phyloP scores from a whole-genome alignment of 2,888 invertebrate genomes.

The Plebejus argus region DNA sequence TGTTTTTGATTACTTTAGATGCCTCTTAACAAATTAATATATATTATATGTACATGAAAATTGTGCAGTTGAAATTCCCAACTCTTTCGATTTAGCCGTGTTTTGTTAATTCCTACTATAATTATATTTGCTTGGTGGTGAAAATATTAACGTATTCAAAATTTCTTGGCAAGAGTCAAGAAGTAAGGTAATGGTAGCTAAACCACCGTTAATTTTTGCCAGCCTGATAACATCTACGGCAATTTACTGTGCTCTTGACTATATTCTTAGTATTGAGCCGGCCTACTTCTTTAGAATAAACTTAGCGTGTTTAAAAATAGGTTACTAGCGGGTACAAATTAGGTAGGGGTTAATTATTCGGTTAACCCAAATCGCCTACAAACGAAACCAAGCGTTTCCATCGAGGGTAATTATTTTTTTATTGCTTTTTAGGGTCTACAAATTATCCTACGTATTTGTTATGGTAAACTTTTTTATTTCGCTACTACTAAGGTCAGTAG shows the following conservation, averaged over 20 bases:
- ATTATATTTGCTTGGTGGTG: neutral
- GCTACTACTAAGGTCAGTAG: neutral
- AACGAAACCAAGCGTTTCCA: conserved; percentile 2
- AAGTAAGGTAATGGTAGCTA: conserved; percentile 31
- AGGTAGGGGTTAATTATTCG: conserved; percentile 20
- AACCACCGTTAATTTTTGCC: neutral
- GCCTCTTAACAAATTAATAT: too few relatives aligned
- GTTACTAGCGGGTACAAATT: neutral
- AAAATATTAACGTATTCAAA: neutral
- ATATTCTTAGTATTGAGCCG: conserved; percentile 14
- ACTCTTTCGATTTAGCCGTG: too few relatives aligned
- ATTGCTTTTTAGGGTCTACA: neutral
- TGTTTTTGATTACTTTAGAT: too few relatives aligned
- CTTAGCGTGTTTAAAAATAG: conserved; percentile 25
- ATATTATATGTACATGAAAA: too few relatives aligned
- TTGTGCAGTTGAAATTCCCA: too few relatives aligned
- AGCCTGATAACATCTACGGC: conserved; percentile 10
- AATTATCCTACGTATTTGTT: neutral
- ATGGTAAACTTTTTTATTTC: neutral
- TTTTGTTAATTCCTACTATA: too few relatives aligned
- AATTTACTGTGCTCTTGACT: conserved; percentile 16
- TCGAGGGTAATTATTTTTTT: conserved; percentile 6
- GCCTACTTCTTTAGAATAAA: conserved; percentile 19
- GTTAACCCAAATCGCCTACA: conserved; percentile 16
- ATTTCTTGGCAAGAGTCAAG: neutral